These are phyloP conservation scores for Galagoides demidoff DNA, from an alignment of 2,797 vertebrate species.

Conservation along the genomic window DNA sequence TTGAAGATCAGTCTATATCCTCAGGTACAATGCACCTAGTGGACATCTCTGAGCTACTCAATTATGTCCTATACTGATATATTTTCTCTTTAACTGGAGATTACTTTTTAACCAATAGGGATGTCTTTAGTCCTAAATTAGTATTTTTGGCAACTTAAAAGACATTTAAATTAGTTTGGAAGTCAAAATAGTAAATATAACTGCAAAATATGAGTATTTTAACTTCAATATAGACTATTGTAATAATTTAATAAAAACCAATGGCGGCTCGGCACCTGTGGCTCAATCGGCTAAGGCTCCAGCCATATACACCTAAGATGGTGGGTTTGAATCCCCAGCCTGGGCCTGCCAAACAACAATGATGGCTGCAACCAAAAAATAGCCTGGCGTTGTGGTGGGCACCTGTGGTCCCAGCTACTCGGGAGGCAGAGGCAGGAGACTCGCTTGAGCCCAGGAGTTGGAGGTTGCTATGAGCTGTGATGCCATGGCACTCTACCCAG, in stretches of 20 bases:
- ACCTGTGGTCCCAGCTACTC: no score
- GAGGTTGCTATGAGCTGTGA: no score
- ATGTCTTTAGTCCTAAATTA: neutral
- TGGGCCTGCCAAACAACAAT: no score
- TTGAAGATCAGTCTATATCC: neutral
- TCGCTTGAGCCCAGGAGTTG: no score
- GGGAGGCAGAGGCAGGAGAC: no score
- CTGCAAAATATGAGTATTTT: neutral
- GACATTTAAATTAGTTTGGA: neutral
- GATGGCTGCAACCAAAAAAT: no score
- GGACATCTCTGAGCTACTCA: neutral
- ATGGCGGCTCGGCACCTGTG: no score
- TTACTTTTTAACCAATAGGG: neutral
- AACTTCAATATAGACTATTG: neutral
- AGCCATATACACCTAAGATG: no score
- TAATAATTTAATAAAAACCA: slow-evolving; percentile 37
- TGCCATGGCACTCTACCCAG: no score
- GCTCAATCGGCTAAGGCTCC: no score
- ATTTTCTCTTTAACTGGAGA: slow-evolving; percentile 12
- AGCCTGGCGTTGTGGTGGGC: no score
- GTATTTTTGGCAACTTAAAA: slow-evolving; percentile 17
- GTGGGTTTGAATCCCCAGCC: no score
- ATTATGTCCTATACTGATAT: neutral
- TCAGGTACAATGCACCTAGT: neutral
- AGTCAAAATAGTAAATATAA: slow-evolving; percentile 39